These are phyloP conservation scores for Protonemura montana DNA, from an alignment of 2,888 invertebrate genomes.

Conservation along the genomic window DNA sequence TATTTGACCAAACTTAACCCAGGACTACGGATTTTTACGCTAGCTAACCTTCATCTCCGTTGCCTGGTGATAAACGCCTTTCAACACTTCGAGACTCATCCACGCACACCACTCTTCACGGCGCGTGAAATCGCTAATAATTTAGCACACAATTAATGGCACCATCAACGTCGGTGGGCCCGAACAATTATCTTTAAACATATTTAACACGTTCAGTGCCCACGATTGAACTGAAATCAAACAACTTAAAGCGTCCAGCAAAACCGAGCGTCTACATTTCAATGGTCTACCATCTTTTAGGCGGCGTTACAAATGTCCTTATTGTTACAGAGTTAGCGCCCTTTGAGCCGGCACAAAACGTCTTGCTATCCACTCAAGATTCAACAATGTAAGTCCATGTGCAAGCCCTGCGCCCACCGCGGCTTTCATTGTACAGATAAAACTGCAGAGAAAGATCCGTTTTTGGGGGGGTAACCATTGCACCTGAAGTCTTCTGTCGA, in stretches of 20 bases:
- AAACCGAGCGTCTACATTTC: not conserved
- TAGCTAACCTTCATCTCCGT: not conserved
- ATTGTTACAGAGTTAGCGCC: slow-evolving; percentile 35
- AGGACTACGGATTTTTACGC: not conserved
- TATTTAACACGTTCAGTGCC: not conserved
- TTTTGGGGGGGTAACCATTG: not conserved
- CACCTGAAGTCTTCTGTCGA: not conserved
- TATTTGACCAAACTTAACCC: not conserved
- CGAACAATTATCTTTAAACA: not conserved
- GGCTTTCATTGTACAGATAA: not conserved
- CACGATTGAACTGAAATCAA: not conserved
- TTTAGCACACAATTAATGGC: not conserved
- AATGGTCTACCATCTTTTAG: not conserved
- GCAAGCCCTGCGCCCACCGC: not conserved
- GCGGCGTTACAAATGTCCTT: slow-evolving; percentile 33
- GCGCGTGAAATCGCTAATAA: not conserved
- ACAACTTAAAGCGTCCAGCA: not conserved
- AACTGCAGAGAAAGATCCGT: not conserved
- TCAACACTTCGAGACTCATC: not conserved
- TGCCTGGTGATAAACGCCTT: not conserved
- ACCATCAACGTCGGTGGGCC: not conserved
- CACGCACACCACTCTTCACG: not conserved
- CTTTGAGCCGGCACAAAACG: slow-evolving; percentile 27
- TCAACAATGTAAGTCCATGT: slow-evolving; percentile 30
- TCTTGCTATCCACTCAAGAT: slow-evolving; percentile 33